Evolutionary conservation across 2,888 invertebrate species (phyloP), one percentile per base, ranked within the genome.

Genomic region (Caenorhabditis angaria): DNA sequence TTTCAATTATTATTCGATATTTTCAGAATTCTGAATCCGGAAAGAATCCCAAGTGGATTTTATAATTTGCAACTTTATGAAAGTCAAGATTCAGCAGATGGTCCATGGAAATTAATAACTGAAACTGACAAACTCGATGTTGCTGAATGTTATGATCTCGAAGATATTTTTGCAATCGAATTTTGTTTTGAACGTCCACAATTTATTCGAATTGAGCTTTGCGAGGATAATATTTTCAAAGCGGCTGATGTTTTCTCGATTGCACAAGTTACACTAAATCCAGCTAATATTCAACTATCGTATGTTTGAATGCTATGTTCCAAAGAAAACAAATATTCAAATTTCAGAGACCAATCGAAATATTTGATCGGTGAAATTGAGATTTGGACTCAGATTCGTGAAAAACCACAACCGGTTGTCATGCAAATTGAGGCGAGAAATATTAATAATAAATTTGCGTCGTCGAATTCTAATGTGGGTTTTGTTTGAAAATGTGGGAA

Each of bases 391-490:
- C 76, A 74, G 24, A 25, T 83, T 18, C 69, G 83, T n/a, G 73
- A 80, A 10, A 69, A 76, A 20, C 67, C 82, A 8, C 81, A 83
- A 32, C 77, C 83, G 12, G 71, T 83, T 41, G 56, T 83, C 10
- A 66, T 83, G 47, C 83, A 83, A 61, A 70, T 83, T 61, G 75
- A 71, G 14, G 80, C 83, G 27, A 75, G 73, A 57, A 80, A 78
- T 61, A 65, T 82, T 28, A 67, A 70, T 22, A 78, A 69, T 56
- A 83, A 83, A 48, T 41, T 71, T 35, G 48, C 57, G 12, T 67
- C 71, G 0, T 57, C 63, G 0, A 71, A 66, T 51, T 71, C 71
- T 22, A 71, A 59, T 64, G 71, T 71, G 24, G 51, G 47, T 58
- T 32, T 4, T 12, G n/a, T n/a, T n/a, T n/a, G n/a, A n/a, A n/a